phyloP scores from a whole-genome alignment of 2,797 vertebrate genomes.

The Steatocranus sp. region DNA sequence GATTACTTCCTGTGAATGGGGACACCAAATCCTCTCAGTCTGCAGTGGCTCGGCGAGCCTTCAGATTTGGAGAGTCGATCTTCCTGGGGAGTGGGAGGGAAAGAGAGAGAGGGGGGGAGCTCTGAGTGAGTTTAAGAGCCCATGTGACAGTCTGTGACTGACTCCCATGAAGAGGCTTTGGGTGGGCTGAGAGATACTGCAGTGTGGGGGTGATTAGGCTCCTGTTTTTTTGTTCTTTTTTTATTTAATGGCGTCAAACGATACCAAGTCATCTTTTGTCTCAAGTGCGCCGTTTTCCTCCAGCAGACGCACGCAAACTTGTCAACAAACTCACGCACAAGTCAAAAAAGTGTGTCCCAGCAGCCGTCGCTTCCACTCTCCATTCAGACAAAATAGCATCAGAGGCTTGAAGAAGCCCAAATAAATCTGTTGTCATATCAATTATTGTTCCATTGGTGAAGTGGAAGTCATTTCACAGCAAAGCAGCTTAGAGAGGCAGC shows the following conservation, averaged over 20 bases:
- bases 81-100: constrained; percentile 34
- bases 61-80: constrained; percentile 67
- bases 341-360: neutral
- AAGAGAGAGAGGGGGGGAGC: neutral
- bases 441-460: constrained; percentile 77
- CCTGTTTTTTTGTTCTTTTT: neutral
- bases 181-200: constrained; percentile 40
- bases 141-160: constrained; percentile 60
- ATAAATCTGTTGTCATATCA: constrained; percentile 80
- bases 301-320: neutral
- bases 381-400: constrained; percentile 36
- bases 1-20: constrained; percentile 75
- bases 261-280: neutral
- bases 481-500: constrained; percentile 76
- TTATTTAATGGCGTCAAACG: constrained; percentile 5
- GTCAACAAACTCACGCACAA: neutral
- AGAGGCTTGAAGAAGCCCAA: constrained; percentile 48
- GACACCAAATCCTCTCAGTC: constrained; percentile 76
- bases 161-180: constrained; percentile 57
- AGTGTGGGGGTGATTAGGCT: neutral
- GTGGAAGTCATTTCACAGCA: constrained; percentile 74
- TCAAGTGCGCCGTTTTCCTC: neutral
- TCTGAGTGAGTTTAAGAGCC: constrained; percentile 55
- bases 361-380: constrained; percentile 24
- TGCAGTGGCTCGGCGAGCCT: constrained; percentile 46